phyloP scores from a whole-genome alignment of 30 jellyfish, hydroid and myxozoan genomes.

The Nemopilema nomurai region DNA sequence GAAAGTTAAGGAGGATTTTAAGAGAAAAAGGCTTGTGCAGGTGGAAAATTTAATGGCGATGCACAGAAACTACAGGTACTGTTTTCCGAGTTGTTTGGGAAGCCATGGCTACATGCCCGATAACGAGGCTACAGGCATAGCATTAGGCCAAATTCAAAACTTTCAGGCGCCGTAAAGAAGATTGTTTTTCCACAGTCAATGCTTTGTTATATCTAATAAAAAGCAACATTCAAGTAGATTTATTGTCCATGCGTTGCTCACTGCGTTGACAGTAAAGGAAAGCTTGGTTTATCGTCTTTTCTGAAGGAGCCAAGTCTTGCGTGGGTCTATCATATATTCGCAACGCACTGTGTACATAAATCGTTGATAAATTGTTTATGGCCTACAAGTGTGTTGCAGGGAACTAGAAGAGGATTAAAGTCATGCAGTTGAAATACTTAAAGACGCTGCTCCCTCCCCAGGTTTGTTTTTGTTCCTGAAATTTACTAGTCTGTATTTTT shows the following conservation, averaged over 20 bases:
- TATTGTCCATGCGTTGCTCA: too few species aligned
- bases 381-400: neutral
- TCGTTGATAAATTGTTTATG: too few species aligned
- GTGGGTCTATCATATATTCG: too few species aligned
- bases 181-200: neutral
- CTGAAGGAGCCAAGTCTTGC: too few species aligned
- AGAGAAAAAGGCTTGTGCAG: neutral
- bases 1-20: too few species aligned
- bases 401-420: neutral
- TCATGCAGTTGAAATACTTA: slow-evolving; percentile 80
- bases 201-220: neutral
- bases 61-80: neutral
- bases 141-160: neutral
- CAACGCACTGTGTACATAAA: too few species aligned
- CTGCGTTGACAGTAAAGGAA: too few species aligned
- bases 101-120: neutral
- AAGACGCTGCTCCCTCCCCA: slow-evolving; percentile 83
- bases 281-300: too few species aligned
- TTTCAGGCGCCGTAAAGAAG: neutral
- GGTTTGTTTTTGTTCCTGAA: slow-evolving; percentile 14
- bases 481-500: neutral
- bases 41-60: neutral
- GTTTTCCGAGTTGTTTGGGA: neutral
- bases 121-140: neutral
- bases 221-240: too few species aligned